Evolutionary conservation across 2,888 invertebrate genomes (phyloP).

Genomic region (Hydrotaea diabolus): DNA sequence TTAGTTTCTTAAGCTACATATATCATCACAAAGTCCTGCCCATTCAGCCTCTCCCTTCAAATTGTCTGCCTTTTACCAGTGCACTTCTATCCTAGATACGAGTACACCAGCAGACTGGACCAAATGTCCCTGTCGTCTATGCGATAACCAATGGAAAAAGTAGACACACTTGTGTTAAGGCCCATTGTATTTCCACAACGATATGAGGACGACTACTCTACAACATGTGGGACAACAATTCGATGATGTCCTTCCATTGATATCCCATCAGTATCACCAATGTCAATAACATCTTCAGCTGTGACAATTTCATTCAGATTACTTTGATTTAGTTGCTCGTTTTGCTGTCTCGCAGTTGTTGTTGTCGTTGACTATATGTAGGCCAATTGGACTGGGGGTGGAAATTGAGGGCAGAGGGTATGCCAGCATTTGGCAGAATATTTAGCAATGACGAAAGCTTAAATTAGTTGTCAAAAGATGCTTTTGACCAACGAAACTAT

Average conservation of each 20-base stretch:
- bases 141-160: background rate
- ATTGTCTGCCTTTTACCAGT: background rate
- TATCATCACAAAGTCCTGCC: background rate
- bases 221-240: background rate
- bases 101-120: background rate
- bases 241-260: background rate
- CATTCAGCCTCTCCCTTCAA: background rate
- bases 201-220: background rate
- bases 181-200: background rate
- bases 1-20: too few species aligned
- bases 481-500: slow-evolving; percentile 5
- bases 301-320: background rate
- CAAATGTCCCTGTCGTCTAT: background rate
- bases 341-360: background rate
- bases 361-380: too few species aligned
- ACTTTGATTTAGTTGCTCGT: slow-evolving; percentile 2
- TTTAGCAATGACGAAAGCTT: background rate
- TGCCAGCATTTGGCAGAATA: background rate
- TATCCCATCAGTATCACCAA: background rate
- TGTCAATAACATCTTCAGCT: background rate
- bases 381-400: background rate
- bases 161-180: background rate
- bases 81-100: too few species aligned
- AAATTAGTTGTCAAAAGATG: slow-evolving; percentile 24
- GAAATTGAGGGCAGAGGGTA: background rate